phyloP scores from a whole-genome alignment of 2,797 vertebrate species.

The Microctenopoma stevenorrisi region DNA sequence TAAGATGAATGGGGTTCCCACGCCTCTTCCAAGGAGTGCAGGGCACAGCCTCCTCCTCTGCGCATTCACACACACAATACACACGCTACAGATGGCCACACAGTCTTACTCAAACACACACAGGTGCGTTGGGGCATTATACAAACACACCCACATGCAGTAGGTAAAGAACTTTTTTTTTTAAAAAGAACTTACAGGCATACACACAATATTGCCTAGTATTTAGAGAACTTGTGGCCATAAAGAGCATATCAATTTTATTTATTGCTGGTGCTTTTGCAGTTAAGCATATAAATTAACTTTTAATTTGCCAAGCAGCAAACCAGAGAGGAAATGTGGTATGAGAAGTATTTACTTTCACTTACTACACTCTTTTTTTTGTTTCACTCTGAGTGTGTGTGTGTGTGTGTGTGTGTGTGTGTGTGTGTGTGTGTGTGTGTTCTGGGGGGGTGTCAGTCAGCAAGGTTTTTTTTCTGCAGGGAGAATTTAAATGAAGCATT shows the following conservation, averaged over 20 bases:
- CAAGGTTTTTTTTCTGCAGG: slow-evolving; percentile 33
- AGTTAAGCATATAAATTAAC: neutral
- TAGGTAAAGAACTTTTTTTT: slow-evolving; percentile 4
- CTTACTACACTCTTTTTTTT: slow-evolving; percentile 13
- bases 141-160: slow-evolving; percentile 29
- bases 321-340: slow-evolving; percentile 33
- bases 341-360: slow-evolving; percentile 30
- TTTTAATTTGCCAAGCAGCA: slow-evolving; percentile 39
- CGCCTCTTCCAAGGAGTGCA: slow-evolving; percentile 81
- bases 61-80: slow-evolving; percentile 64
- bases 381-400: neutral
- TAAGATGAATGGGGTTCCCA: slow-evolving; percentile 86
- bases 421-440: slow-evolving; percentile 32
- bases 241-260: slow-evolving; percentile 18
- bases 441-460: slow-evolving; percentile 23
- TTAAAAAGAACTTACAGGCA: slow-evolving; percentile 23
- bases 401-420: slow-evolving; percentile 23
- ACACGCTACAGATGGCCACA: slow-evolving; percentile 64
- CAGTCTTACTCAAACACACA: slow-evolving; percentile 56
- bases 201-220: slow-evolving; percentile 23
- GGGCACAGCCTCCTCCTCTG: slow-evolving; percentile 80
- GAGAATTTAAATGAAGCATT: slow-evolving; percentile 48
- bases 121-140: slow-evolving; percentile 61
- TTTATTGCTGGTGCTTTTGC: neutral
- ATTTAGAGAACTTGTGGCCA: slow-evolving; percentile 21